phyloP scores from a whole-genome alignment of 2,888 invertebrate species.

The Furcula furcula region DNA sequence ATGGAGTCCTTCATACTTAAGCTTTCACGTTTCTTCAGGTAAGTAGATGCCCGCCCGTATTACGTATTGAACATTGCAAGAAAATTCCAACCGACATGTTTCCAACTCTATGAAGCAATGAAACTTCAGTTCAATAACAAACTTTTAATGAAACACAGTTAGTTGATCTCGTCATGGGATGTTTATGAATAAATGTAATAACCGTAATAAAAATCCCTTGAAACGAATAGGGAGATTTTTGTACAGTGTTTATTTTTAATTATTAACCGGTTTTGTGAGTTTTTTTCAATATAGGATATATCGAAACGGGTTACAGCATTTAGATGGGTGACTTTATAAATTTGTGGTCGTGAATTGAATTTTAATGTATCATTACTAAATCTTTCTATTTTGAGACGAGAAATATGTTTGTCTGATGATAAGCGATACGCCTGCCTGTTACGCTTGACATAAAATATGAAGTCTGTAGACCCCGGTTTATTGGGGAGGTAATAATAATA shows the following conservation, averaged over 20 bases:
- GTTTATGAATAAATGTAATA: constrained; percentile 34
- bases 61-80: constrained; percentile 54
- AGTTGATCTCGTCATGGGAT: constrained; percentile 45
- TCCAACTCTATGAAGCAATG: constrained; percentile 58
- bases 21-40: constrained; percentile 16
- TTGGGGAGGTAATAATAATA: too few species aligned
- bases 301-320: too few species aligned
- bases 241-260: constrained; percentile 1
- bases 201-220: constrained; percentile 10
- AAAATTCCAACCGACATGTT: constrained; percentile 61
- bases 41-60: constrained; percentile 29
- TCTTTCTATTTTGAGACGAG: too few species aligned
- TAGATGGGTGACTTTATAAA: too few species aligned
- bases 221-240: neutral
- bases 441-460: too few species aligned
- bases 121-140: constrained; percentile 62
- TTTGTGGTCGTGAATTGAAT: too few species aligned
- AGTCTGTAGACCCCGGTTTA: too few species aligned
- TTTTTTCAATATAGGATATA: too few species aligned
- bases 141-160: constrained; percentile 75
- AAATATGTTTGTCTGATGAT: too few species aligned
- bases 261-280: neutral
- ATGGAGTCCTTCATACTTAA: constrained; percentile 15
- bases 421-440: too few species aligned
- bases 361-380: too few species aligned